Evolutionary conservation across 2,888 invertebrate species (phyloP).

Genomic region (Drosophila cognata): DNA sequence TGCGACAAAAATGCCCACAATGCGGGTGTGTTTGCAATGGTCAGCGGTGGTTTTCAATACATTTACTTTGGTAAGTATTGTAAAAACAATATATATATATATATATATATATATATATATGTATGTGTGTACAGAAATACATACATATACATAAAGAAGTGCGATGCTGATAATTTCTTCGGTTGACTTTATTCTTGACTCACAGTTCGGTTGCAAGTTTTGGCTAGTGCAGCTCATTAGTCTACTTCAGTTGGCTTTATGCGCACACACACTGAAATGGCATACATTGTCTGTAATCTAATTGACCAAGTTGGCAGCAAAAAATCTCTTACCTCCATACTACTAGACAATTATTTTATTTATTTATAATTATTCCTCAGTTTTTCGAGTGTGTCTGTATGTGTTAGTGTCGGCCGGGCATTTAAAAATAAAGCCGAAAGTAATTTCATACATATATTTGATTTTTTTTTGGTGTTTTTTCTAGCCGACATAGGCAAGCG

Average conservation of each 20-base stretch:
- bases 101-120: not conserved
- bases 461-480: conserved; percentile 40
- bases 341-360: conserved; percentile 67
- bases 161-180: not conserved
- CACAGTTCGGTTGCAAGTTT: conserved; percentile 58
- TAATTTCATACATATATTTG: conserved; percentile 58
- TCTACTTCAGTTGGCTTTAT: conserved; percentile 15
- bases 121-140: not conserved
- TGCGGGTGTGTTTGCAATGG: conserved; percentile 81
- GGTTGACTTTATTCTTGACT: conserved; percentile 27
- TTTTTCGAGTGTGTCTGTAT: conserved; percentile 35
- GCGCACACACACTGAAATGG: not conserved
- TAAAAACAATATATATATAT: not conserved
- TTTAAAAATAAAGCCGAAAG: conserved; percentile 73
- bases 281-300: conserved; percentile 30
- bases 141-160: conserved; percentile 1
- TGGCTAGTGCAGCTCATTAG: conserved; percentile 16
- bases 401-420: conserved; percentile 37
- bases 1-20: conserved; percentile 64
- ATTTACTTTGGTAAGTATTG: conserved; percentile 74
- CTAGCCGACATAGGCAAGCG: conserved; percentile 19
- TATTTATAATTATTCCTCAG: conserved; percentile 50
- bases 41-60: conserved; percentile 74
- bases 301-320: conserved; percentile 68
- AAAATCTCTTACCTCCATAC: conserved; percentile 51